A percentile compares a stretch with the other conserved stretches of the same genome.
Evolutionary conservation across 2,113 vertebrate genomes (phyloP).

Genomic region (Dinomys branickii): DNA sequence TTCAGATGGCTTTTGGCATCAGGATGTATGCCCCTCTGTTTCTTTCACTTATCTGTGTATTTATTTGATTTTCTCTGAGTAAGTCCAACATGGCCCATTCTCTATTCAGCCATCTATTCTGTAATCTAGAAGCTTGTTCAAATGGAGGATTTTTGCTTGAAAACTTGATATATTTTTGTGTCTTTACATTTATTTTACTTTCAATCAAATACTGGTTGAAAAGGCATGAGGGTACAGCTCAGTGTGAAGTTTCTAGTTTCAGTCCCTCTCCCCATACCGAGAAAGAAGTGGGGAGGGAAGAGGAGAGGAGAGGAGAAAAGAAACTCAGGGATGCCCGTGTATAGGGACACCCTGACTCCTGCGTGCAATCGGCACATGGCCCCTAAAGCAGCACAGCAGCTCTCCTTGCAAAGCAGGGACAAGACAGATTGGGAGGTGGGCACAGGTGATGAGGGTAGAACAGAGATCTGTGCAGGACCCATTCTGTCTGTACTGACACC

Average conservation of each 20-base stretch:
- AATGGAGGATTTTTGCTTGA: conserved; percentile 63
- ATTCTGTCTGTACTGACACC: not conserved
- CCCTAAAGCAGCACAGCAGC: not conserved
- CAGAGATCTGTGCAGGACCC: accelerated
- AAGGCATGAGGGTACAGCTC: too few relatives aligned
- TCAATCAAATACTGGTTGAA: conserved; percentile 72
- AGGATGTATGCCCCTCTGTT: too few relatives aligned
- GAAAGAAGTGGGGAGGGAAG: too few relatives aligned
- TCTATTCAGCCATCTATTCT: not conserved
- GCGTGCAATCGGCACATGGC: not conserved
- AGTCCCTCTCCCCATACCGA: too few relatives aligned
- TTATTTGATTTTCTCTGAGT: too few relatives aligned
- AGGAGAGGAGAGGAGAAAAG: too few relatives aligned
- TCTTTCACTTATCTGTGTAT: too few relatives aligned
- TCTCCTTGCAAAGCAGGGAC: not conserved
- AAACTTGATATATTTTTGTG: conserved; percentile 62
- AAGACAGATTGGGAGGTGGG: not conserved
- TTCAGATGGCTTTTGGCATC: too few relatives aligned
- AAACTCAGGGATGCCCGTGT: too few relatives aligned
- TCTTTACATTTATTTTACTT: not conserved
- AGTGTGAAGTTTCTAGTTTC: too few relatives aligned
- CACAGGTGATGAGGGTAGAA: too few relatives aligned
- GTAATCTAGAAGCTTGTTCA: conserved; percentile 63
- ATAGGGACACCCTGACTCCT: not conserved
- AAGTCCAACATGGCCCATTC: too few relatives aligned